These are phyloP conservation scores for Pandemis cinnamomeana DNA, from an alignment of 2,888 invertebrate species.

Conservation along the genomic window DNA sequence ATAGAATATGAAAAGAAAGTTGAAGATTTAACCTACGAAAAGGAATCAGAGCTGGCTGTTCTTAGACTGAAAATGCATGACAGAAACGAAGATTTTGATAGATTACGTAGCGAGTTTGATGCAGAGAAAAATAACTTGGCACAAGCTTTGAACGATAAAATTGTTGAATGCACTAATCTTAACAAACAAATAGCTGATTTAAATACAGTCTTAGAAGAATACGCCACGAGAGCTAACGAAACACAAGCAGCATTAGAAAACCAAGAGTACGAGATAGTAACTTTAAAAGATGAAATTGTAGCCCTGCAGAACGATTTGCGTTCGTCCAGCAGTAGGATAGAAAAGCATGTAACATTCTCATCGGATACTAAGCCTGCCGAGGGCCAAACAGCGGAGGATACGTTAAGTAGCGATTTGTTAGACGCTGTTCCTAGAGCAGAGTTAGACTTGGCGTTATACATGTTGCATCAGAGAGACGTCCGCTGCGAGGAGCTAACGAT, in stretches of 20 bases:
- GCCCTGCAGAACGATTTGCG: conserved; percentile 64
- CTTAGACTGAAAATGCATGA: conserved; percentile 83
- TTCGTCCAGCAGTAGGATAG: conserved; percentile 67
- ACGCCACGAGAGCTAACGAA: conserved; percentile 82
- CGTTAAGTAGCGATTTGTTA: conserved; percentile 63
- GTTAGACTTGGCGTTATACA: conserved; percentile 91
- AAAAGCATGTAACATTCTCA: conserved; percentile 78
- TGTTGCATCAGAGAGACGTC: conserved; percentile 94
- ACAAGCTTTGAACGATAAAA: conserved; percentile 73
- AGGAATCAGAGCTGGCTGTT: conserved; percentile 82
- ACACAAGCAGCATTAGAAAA: conserved; percentile 86
- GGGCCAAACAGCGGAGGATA: conserved; percentile 48
- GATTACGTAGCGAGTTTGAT: conserved; percentile 58
- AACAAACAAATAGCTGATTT: conserved; percentile 82
- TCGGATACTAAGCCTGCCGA: conserved; percentile 73
- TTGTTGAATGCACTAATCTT: conserved; percentile 77
- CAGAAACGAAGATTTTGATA: conserved; percentile 65
- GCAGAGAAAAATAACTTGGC: conserved; percentile 61
- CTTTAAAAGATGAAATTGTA: conserved; percentile 87
- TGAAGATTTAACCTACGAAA: conserved; percentile 80
- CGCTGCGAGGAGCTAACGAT: conserved; percentile 94
- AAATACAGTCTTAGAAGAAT: conserved; percentile 80
- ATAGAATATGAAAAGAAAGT: conserved; percentile 73
- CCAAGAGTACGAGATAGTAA: conserved; percentile 90
- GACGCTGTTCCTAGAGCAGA: conserved; percentile 85